These are phyloP conservation scores for Ptilodon capucinus DNA, from an alignment of 2,888 invertebrate species.

Conservation along the genomic window DNA sequence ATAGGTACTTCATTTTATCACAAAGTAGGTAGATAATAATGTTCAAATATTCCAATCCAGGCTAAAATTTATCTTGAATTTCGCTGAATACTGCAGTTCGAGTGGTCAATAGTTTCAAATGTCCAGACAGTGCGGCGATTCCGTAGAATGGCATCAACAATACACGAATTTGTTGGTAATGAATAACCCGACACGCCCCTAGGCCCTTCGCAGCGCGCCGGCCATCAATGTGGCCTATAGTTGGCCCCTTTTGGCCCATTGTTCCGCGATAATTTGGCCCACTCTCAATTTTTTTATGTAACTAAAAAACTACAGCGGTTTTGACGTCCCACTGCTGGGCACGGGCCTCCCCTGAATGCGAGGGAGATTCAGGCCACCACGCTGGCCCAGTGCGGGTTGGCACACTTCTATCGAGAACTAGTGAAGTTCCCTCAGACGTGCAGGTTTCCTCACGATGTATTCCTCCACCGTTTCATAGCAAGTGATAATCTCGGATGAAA, in stretches of 20 bases:
- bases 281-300: neutral
- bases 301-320: neutral
- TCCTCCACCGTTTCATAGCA: no score
- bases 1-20: no score
- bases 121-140: conserved; percentile 35
- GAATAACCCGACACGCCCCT: conserved; percentile 50
- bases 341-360: no score
- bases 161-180: conserved; percentile 64
- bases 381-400: no score
- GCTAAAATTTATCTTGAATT: conserved; percentile 3
- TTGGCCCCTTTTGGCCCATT: neutral
- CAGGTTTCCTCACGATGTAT: no score
- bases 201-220: conserved; percentile 22
- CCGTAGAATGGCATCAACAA: conserved; percentile 35
- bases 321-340: no score
- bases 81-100: conserved; percentile 23
- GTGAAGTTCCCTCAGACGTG: no score
- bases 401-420: no score
- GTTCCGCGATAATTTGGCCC: neutral
- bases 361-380: no score
- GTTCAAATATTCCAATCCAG: neutral
- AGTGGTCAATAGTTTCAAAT: conserved; percentile 21
- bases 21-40: no score
- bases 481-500: no score
- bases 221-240: conserved; percentile 6